Base-by-base conservation (phyloP, 1,140 invertebrate species). In the Drosophila ohnishii region DNA sequence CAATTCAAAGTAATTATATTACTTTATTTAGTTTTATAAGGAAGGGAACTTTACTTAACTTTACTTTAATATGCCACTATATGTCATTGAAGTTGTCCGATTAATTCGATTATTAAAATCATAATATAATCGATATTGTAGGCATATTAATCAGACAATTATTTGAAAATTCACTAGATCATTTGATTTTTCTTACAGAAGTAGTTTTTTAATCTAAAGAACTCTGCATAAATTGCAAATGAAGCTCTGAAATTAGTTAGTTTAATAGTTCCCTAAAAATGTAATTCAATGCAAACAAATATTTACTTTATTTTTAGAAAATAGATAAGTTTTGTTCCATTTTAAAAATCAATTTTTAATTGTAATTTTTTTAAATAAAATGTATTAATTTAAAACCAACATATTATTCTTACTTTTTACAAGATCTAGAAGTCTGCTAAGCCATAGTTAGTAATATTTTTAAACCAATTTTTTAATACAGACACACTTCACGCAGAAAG, bases 361-460 rank as follows among this genome's bases (percentile, higher is more conserved):
- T 42, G 1, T 42, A 2, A 42, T 2, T 42, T 10, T 16, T 42
- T 2, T 10, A 5, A 42, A 2, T 19, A 10, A 42, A 42, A 19
- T 0, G 0, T 5, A 10, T 16, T 16, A 0, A 19, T 10, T 19
- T 11, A 9, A 10, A 19, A 3, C 16, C 16, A 19, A 3, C 2
- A 2, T 3, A 39, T 37, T 42, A 10, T n/a, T 3, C 19, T 13
- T 22, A 19, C 11, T 44, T 6, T 4, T 11, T 22, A 22, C 2
- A 44, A 44, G 0, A 19, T 11, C 40, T 19, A 9, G 9, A 22
- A 3, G 5, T 5, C 5, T 6, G 0, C 25, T 6, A 28, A 28
- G 5, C 25, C 25, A 28, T 5, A 58, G 37, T 44, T 60, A 30
- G 63, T 6, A 7, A 19, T n/a, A 40, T 48, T 40, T 58, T 70